These are phyloP conservation scores for Pachycephus smyrnensis DNA, from an alignment of 2,888 invertebrate genomes.

Conservation along the genomic window DNA sequence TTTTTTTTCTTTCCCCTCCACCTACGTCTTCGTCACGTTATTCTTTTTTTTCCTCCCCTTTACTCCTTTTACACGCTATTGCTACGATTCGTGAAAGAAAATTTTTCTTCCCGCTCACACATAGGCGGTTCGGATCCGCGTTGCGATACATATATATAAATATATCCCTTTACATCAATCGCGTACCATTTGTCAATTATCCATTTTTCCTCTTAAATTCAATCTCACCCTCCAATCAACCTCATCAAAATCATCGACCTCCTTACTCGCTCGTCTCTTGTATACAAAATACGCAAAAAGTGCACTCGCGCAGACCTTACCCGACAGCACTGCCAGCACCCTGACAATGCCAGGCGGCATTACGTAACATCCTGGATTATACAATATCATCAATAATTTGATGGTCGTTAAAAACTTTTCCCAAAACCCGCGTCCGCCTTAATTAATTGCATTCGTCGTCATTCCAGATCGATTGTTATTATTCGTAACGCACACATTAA, in stretches of 20 bases:
- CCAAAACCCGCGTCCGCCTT: too few species aligned
- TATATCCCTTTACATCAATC: neutral
- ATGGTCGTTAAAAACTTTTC: neutral
- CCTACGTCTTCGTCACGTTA: neutral
- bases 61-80: conserved; percentile 2
- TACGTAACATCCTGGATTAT: neutral
- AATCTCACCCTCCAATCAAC: neutral
- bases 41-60: conserved; percentile 11
- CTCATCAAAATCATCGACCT: neutral
- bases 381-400: neutral
- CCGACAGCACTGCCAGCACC: neutral
- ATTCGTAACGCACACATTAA: neutral
- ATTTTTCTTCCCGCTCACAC: neutral
- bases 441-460: neutral
- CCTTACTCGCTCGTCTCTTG: neutral
- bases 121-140: neutral
- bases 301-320: neutral
- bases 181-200: neutral
- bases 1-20: neutral
- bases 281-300: neutral
- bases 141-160: neutral
- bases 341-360: neutral
- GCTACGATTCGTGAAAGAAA: neutral
- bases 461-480: neutral
- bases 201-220: neutral